phyloP scores from a whole-genome alignment of 2,113 vertebrate species.

The Euleptes europaea region DNA sequence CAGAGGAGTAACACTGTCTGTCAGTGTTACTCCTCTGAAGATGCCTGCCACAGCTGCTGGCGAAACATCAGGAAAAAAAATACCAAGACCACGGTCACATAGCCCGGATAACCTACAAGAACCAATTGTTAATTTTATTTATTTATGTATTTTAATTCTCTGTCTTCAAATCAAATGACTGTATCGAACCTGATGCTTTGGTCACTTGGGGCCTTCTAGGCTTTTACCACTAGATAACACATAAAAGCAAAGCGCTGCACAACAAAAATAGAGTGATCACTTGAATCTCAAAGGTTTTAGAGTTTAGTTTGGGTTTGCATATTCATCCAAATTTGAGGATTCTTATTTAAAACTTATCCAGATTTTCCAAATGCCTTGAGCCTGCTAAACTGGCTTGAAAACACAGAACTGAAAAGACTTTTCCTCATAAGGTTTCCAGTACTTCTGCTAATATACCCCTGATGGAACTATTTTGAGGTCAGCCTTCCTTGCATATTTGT shows the following conservation, averaged over 20 bases:
- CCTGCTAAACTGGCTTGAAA: constrained; percentile 58
- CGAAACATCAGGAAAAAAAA: too few relatives aligned
- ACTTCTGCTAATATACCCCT: constrained; percentile 62
- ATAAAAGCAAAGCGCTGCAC: constrained; percentile 24
- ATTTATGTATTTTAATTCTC: background rate
- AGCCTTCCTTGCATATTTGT: constrained; percentile 67
- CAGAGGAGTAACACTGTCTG: too few relatives aligned
- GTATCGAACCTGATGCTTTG: constrained; percentile 19
- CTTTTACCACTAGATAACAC: constrained; percentile 19
- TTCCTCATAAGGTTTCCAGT: constrained; percentile 66
- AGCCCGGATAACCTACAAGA: too few relatives aligned
- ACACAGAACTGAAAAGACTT: constrained; percentile 50
- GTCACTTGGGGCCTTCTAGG: background rate
- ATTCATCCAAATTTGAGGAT: constrained; percentile 57
- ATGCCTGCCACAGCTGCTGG: too few relatives aligned
- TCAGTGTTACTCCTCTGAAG: too few relatives aligned
- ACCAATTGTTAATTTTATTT: too few relatives aligned
- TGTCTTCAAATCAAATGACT: constrained; percentile 21
- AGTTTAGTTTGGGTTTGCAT: constrained; percentile 48
- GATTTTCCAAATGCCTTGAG: constrained; percentile 61
- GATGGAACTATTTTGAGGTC: constrained; percentile 69
- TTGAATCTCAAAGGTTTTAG: constrained; percentile 23
- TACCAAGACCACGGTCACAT: too few relatives aligned
- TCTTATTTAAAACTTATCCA: constrained; percentile 59
- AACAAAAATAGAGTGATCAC: background rate